These are phyloP conservation scores for Pollachius pollachius DNA, from an alignment of 2,113 vertebrate species.

Conservation along the genomic window DNA sequence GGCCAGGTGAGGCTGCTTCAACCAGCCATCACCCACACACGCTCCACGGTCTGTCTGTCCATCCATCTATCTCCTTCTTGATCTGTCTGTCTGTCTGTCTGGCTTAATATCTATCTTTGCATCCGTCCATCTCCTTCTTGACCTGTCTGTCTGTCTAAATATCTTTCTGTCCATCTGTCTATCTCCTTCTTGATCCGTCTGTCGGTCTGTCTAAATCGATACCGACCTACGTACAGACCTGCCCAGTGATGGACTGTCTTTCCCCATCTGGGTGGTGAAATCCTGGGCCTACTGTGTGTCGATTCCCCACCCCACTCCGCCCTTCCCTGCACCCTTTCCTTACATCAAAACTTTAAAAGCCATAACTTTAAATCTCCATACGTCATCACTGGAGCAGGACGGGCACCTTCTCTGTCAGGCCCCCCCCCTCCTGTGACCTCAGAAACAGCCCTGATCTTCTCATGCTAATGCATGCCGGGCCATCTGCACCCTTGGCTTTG, in stretches of 20 bases:
- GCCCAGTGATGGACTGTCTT: no score
- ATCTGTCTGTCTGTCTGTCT: background rate
- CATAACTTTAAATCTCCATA: no score
- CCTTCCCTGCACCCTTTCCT: no score
- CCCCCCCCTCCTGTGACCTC: conserved; percentile 5
- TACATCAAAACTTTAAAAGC: no score
- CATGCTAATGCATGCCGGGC: conserved; percentile 54
- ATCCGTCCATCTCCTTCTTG: background rate
- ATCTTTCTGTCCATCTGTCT: background rate
- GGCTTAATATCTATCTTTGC: background rate
- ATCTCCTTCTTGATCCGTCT: background rate
- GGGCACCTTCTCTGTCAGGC: conserved; percentile 21
- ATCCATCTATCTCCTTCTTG: background rate
- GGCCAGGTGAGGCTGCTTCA: no score
- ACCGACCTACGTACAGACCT: no score
- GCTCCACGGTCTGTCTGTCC: background rate
- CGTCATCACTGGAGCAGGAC: conserved; percentile 14
- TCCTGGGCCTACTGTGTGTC: no score
- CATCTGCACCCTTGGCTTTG: conserved; percentile 55
- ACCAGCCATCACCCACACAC: no score
- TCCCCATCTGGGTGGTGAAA: no score
- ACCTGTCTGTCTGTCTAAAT: background rate
- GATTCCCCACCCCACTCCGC: no score
- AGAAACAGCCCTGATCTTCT: conserved; percentile 15
- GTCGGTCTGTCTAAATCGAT: background rate